phyloP scores from a whole-genome alignment of 2,797 vertebrate genomes.

The Scleropages formosus region DNA sequence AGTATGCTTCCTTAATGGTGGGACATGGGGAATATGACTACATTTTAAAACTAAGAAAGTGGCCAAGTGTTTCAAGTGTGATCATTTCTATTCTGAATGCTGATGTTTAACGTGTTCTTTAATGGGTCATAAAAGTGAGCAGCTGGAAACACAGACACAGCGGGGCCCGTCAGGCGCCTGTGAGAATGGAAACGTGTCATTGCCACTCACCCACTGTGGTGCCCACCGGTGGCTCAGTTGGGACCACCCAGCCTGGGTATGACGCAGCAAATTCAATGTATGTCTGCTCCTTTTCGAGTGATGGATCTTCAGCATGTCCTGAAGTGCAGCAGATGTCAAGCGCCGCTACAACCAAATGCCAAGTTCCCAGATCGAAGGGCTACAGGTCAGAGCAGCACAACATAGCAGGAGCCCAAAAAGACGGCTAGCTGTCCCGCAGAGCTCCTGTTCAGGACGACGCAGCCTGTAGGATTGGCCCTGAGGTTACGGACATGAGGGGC shows the following conservation, averaged over 20 bases:
- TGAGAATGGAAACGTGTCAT: not conserved
- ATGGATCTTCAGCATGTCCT: too few relatives aligned
- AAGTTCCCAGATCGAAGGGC: too few relatives aligned
- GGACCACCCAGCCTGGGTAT: not conserved
- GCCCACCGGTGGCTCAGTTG: not conserved
- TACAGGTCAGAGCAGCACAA: too few relatives aligned
- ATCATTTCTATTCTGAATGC: too few relatives aligned
- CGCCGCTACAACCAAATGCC: too few relatives aligned
- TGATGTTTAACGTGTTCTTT: too few relatives aligned
- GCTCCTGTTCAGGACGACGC: not conserved
- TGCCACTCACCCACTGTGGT: not conserved
- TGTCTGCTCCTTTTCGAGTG: not conserved
- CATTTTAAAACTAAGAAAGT: too few relatives aligned
- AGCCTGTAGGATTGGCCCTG: not conserved
- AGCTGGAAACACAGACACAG: not conserved
- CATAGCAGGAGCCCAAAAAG: not conserved
- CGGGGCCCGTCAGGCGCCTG: not conserved
- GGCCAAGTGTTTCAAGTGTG: too few relatives aligned
- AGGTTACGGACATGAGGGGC: not conserved
- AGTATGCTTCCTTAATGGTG: too few relatives aligned
- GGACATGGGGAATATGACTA: too few relatives aligned
- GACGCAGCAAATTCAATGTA: not conserved
- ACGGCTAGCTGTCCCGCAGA: not conserved
- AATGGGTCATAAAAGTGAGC: too few relatives aligned
- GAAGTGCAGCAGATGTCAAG: too few relatives aligned